phyloP scores from a whole-genome alignment of 2,888 invertebrate genomes.

The Cecidostiba fungosa region DNA sequence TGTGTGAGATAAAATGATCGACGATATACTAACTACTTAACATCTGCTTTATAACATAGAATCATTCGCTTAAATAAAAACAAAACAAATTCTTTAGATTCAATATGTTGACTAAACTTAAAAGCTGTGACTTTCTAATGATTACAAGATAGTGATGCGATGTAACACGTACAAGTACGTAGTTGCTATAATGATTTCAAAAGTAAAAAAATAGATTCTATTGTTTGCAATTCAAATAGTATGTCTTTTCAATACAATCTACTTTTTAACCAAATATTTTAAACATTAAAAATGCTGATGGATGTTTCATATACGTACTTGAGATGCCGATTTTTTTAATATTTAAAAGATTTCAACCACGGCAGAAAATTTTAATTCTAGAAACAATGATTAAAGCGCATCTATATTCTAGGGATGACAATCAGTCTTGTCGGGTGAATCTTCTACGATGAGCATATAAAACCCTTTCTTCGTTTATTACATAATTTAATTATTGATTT shows the following conservation, averaged over 20 bases:
- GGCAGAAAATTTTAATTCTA: slow-evolving; percentile 43
- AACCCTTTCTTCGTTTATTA: slow-evolving; percentile 37
- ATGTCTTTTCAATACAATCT: background rate
- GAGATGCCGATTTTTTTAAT: slow-evolving; percentile 46
- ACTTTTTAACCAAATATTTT: slow-evolving; percentile 11
- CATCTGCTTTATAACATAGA: slow-evolving; percentile 41
- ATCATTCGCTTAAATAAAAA: slow-evolving; percentile 49
- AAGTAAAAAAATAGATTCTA: slow-evolving; percentile 17
- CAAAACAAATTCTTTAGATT: slow-evolving; percentile 34
- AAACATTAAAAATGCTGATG: slow-evolving; percentile 46
- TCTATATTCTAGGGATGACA: slow-evolving; percentile 63
- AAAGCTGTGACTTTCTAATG: slow-evolving; percentile 41
- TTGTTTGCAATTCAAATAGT: background rate
- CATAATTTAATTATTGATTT: slow-evolving; percentile 10
- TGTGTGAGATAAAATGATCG: slow-evolving; percentile 9
- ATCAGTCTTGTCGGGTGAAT: slow-evolving; percentile 63
- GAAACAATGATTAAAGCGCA: slow-evolving; percentile 60
- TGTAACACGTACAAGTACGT: slow-evolving; percentile 1
- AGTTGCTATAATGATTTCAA: slow-evolving; percentile 19
- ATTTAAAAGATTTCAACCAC: slow-evolving; percentile 37
- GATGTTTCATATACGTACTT: background rate
- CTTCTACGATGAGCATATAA: slow-evolving; percentile 45
- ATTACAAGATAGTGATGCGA: slow-evolving; percentile 46
- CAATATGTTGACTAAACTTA: slow-evolving; percentile 30
- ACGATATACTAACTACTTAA: slow-evolving; percentile 21